These are phyloP conservation scores for Drosophila virilis DNA, from an alignment of 1,140 invertebrate genomes.

Conservation along the genomic window DNA sequence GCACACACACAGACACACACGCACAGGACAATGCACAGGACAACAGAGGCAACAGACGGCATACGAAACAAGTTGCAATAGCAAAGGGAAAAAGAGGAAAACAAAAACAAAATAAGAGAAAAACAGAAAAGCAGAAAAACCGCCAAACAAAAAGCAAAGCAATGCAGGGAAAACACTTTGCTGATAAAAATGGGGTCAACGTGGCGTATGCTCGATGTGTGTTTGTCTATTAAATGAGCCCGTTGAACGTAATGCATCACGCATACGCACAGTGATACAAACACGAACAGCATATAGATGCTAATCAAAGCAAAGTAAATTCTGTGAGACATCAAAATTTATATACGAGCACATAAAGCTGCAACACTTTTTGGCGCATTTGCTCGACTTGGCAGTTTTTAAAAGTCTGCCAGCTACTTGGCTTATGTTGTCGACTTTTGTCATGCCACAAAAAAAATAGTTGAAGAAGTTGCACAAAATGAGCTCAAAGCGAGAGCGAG, in stretches of 20 bases:
- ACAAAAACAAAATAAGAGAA: conserved; percentile 9
- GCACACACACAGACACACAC: conserved; percentile 24
- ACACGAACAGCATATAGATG: conserved; percentile 29
- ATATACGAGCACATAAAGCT: conserved; percentile 42
- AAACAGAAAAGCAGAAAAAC: neutral
- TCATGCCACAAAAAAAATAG: conserved; percentile 49
- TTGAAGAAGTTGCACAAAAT: conserved; percentile 14
- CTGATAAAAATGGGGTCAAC: conserved; percentile 44
- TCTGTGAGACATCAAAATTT: conserved; percentile 49
- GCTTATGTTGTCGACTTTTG: conserved; percentile 75
- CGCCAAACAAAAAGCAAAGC: conserved; percentile 23
- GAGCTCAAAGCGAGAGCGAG: conserved; percentile 12
- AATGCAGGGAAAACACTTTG: conserved; percentile 33
- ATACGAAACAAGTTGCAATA: conserved; percentile 38
- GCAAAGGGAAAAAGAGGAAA: conserved; percentile 13
- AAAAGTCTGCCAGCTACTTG: conserved; percentile 54
- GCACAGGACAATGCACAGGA: conserved; percentile 33
- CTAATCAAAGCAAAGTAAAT: conserved; percentile 67
- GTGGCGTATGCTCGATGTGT: conserved; percentile 46
- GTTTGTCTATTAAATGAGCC: conserved; percentile 46
- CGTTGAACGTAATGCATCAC: conserved; percentile 36
- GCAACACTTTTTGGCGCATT: conserved; percentile 60
- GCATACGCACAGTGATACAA: neutral
- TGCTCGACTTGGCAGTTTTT: conserved; percentile 60
- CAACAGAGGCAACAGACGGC: conserved; percentile 47